Percentiles rank a stretch among this genome's conserved stretches.
phyloP scores from a whole-genome alignment of 2,797 vertebrate species.

The Coranthus polyacanthus region DNA sequence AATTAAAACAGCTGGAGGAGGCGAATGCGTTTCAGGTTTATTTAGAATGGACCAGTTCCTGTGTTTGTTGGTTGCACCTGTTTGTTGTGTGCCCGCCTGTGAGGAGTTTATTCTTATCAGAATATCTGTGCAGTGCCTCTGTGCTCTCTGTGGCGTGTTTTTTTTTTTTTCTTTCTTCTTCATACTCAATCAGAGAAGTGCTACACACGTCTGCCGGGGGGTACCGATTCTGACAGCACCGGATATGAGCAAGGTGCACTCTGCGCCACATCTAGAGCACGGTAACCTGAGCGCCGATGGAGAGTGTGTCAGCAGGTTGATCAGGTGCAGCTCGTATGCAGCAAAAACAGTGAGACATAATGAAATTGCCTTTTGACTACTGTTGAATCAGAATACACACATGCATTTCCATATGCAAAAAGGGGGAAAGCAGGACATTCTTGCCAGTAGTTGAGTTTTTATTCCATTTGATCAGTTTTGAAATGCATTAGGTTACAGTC shows the following conservation, averaged over 20 bases:
- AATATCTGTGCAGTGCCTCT: slow-evolving; percentile 66
- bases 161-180: too few species aligned
- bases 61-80: slow-evolving; percentile 76
- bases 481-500: too few species aligned
- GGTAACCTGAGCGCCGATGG: slow-evolving; percentile 21
- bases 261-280: slow-evolving; percentile 60
- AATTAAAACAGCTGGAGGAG: slow-evolving; percentile 50
- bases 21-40: slow-evolving; percentile 36
- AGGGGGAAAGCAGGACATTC: not conserved
- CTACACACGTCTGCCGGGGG: slow-evolving; percentile 22
- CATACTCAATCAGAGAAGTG: slow-evolving; percentile 43
- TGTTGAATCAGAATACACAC: too few species aligned
- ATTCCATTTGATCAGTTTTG: too few species aligned
- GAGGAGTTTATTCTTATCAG: slow-evolving; percentile 69
- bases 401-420: not conserved
- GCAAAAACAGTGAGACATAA: slow-evolving; percentile 17
- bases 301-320: slow-evolving; percentile 29
- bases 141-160: slow-evolving; percentile 35
- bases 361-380: not conserved
- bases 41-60: slow-evolving; percentile 63
- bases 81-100: slow-evolving; percentile 59
- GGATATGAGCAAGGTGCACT: slow-evolving; percentile 66
- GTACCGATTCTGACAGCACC: slow-evolving; percentile 29
- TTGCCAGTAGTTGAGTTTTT: not conserved
- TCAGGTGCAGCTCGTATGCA: slow-evolving; percentile 46